Evolutionary conservation across 2,888 invertebrate genomes (phyloP).

Genomic region (Eurois occulta): DNA sequence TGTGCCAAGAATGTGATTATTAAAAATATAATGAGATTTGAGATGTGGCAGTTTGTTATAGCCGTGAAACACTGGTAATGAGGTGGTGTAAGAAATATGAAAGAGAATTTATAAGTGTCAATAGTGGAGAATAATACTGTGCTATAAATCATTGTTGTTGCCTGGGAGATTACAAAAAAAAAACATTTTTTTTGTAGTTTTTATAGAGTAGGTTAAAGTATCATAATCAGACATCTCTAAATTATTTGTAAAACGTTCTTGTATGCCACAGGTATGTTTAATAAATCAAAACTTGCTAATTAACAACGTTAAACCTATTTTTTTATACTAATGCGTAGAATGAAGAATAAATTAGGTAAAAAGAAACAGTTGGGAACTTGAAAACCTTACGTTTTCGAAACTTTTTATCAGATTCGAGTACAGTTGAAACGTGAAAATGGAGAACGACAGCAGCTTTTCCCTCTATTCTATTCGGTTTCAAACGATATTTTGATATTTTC

Average conservation of each 20-base stretch:
- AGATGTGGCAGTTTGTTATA: conserved; percentile 55
- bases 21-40: conserved; percentile 66
- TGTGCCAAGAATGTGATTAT: conserved; percentile 69
- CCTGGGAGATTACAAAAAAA: neutral
- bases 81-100: conserved; percentile 57
- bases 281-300: neutral
- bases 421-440: neutral
- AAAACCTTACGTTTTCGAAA: neutral
- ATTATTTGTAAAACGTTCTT: too few species aligned
- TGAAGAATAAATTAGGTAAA: neutral
- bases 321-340: neutral
- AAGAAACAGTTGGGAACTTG: neutral
- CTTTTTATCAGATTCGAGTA: neutral
- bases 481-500: too few species aligned
- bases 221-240: neutral
- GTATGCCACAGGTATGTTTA: neutral
- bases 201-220: neutral
- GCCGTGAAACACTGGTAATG: conserved; percentile 48
- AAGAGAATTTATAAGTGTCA: conserved; percentile 51
- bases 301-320: neutral
- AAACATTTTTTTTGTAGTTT: neutral
- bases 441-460: neutral
- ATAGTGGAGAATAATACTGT: conserved; percentile 34
- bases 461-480: neutral
- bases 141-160: conserved; percentile 38